phyloP scores from a whole-genome alignment of 2,113 vertebrate species.

The Alethe castanea region DNA sequence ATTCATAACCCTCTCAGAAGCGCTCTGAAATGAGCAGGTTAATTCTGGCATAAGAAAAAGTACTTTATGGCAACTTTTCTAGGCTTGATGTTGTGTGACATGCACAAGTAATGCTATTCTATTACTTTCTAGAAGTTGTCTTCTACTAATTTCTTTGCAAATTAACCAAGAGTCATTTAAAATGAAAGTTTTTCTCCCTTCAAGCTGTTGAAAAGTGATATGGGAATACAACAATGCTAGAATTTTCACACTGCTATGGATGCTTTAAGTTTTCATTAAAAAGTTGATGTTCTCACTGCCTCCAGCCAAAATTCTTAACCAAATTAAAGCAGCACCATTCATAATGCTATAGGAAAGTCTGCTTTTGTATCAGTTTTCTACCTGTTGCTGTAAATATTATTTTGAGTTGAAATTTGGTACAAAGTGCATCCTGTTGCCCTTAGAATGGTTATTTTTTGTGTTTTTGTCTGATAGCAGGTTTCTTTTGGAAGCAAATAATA shows the following conservation, averaged over 20 bases:
- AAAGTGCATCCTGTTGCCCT: neutral
- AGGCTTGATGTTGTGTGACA: constrained; percentile 47
- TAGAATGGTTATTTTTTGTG: neutral
- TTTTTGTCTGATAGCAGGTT: neutral
- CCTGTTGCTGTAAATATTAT: neutral
- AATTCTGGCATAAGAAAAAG: neutral
- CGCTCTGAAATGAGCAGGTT: neutral
- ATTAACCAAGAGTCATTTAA: constrained; percentile 70
- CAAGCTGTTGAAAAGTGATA: constrained; percentile 59
- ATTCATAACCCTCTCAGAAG: neutral
- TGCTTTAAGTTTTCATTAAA: constrained; percentile 54
- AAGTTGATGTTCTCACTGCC: constrained; percentile 33
- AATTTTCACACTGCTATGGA: constrained; percentile 50
- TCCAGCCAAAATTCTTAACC: constrained; percentile 50
- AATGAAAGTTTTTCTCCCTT: constrained; percentile 41
- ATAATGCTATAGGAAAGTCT: neutral
- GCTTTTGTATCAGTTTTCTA: neutral
- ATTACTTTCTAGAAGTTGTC: constrained; percentile 53
- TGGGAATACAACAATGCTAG: constrained; percentile 10
- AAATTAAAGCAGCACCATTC: neutral
- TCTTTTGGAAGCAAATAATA: neutral
- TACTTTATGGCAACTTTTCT: neutral
- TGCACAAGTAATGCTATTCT: constrained; percentile 22
- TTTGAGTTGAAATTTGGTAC: neutral
- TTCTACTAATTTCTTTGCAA: constrained; percentile 66